A percentile compares a stretch with the other conserved stretches of the same genome.
phyloP scores from a whole-genome alignment of 2,888 invertebrate genomes.

The Volucella inanis region DNA sequence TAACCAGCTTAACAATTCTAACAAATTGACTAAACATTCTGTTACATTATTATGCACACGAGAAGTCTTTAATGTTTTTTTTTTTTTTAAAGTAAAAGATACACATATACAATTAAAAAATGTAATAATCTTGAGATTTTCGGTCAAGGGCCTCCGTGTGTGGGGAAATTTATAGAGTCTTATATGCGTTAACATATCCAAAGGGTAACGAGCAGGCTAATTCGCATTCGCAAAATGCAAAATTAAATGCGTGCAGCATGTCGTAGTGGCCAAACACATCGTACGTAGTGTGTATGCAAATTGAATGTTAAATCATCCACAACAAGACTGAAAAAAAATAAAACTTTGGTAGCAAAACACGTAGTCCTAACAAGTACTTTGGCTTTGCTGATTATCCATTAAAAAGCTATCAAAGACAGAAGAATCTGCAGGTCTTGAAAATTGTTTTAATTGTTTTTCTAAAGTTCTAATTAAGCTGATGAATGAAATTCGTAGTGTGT shows the following conservation, averaged over 20 bases:
- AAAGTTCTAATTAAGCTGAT: no score
- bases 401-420: no score
- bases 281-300: slow-evolving; percentile 24
- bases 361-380: no score
- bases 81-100: neutral
- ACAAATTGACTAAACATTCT: no score
- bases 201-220: slow-evolving; percentile 31
- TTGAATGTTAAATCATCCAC: slow-evolving; percentile 38
- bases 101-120: slow-evolving; percentile 27
- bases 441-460: no score
- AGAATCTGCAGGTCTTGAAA: no score
- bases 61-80: no score
- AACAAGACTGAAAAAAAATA: slow-evolving; percentile 14
- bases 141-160: slow-evolving; percentile 62
- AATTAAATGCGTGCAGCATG: neutral
- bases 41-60: no score
- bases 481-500: no score
- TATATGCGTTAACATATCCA: slow-evolving; percentile 16
- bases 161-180: slow-evolving; percentile 55
- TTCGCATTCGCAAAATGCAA: slow-evolving; percentile 45
- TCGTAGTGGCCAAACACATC: neutral
- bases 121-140: slow-evolving; percentile 53
- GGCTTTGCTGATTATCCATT: no score
- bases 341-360: neutral
- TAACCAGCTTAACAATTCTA: no score